Conservation (phyloP, 2,888 invertebrate genomes). For the Siphlonurus alternatus region DNA sequence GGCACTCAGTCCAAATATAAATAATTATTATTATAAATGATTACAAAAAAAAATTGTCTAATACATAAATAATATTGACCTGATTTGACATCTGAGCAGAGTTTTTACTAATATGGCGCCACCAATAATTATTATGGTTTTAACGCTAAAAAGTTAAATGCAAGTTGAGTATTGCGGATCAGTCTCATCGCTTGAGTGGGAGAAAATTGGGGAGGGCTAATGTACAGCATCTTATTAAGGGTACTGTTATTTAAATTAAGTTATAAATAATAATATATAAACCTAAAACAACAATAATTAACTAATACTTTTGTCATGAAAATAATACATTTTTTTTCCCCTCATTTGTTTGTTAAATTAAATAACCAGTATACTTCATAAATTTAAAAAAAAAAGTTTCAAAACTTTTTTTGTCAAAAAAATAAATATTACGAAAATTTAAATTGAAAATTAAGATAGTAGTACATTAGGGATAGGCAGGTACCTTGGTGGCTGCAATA, state of each 20-base stretch:
- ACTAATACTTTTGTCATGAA: not conserved
- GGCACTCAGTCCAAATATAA: slow-evolving; percentile 2
- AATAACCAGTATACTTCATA: too few relatives aligned
- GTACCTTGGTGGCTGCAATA: not conserved
- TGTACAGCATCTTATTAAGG: not conserved
- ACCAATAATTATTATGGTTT: not conserved
- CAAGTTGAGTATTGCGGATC: slow-evolving; percentile 1
- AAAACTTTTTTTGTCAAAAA: not conserved
- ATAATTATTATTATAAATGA: not conserved
- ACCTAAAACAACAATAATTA: not conserved
- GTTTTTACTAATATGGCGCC: not conserved
- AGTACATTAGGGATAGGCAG: not conserved
- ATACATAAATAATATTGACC: not conserved
- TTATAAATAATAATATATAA: not conserved
- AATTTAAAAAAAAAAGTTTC: not conserved
- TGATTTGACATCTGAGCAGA: not conserved
- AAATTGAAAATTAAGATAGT: not conserved
- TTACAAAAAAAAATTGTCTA: not conserved
- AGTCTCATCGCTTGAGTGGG: not conserved
- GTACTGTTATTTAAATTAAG: too few relatives aligned
- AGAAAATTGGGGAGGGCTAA: not conserved
- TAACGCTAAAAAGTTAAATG: not conserved
- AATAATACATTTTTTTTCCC: not conserved
- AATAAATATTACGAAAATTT: not conserved
- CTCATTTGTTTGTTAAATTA: too few relatives aligned